Evolutionary conservation across 2,113 vertebrate species (phyloP), one percentile per base, ranked within the genome.

Genomic region (Anas platyrhynchos): DNA sequence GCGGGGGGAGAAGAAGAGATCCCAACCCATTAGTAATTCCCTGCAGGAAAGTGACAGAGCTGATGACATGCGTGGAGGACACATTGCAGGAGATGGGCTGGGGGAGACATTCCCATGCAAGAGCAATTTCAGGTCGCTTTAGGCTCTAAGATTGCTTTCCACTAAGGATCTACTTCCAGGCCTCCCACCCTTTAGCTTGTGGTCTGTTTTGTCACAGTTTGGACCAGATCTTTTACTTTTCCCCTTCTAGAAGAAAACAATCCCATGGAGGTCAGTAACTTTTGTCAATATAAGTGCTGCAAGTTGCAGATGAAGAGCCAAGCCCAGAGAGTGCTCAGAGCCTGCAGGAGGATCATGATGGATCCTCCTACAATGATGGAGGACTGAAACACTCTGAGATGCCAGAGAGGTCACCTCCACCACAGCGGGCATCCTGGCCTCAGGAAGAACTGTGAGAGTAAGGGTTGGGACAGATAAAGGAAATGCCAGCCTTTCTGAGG

Each of bases 21-120:
- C 92, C 78, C 68, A 96, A 83, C 46, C 93, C 96, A 97, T 97
- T 96, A 95, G 95, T 93, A 96, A 94, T 96, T 96, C 92, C 94
- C 96, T 91, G 94, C 90, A 96, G 90, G 81, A 97, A 97, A 95
- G 91, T 96, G 96, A 94, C 94, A 93, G 67, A 89, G 74, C 68
- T 96, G 96, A 93, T 91, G 91, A 85, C 86, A 90, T 80, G 69
- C 81, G 73, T 85, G 91, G 93, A 93, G 89, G 94, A 96, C 88
- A 67, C 96, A 94, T 96, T 96, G 78, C 88, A 81, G 88, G 73
- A 95, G 84, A 93, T 91, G 84, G 66, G 50, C 43, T 66, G 62
- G 52, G 87, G 79, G n/a, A 94, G 75, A 90, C 95, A 96, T 96
- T 97, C 96, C 96, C 93, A 86, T 94, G 90, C 92, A 96, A 96